A percentile compares a stretch with the other conserved stretches of the same genome.
Evolutionary conservation across 2,113 vertebrate genomes (phyloP).

Genomic region (Riparia riparia): DNA sequence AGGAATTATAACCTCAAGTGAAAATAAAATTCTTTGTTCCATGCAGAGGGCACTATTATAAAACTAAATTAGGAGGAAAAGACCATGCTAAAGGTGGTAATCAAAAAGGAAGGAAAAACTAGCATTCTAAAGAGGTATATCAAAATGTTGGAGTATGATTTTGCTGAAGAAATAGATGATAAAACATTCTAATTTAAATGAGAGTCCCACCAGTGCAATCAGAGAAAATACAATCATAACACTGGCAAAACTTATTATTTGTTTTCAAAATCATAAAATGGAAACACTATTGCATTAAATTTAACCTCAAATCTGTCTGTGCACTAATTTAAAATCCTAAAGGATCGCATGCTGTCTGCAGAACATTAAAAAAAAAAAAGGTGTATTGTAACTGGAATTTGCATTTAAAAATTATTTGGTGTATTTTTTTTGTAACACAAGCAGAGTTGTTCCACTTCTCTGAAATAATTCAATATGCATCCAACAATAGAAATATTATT

Average conservation of each 20-base stretch:
- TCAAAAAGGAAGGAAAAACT: too few relatives aligned
- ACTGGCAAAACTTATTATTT: neutral
- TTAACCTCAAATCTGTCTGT: neutral
- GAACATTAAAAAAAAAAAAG: neutral
- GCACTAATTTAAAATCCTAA: constrained; percentile 20
- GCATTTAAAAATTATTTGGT: neutral
- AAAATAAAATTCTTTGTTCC: neutral
- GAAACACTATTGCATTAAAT: neutral
- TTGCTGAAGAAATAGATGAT: neutral
- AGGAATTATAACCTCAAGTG: neutral
- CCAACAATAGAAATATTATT: neutral
- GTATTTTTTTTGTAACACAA: neutral
- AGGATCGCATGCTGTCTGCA: neutral
- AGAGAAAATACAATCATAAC: neutral
- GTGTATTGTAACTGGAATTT: neutral
- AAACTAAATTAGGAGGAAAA: neutral
- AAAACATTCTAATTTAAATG: neutral
- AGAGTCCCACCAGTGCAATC: neutral
- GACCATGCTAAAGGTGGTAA: too few relatives aligned
- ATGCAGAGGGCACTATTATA: neutral
- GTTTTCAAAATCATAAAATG: neutral
- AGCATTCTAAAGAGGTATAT: neutral
- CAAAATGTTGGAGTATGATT: neutral
- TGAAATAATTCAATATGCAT: constrained; percentile 9
- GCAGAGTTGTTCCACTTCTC: constrained; percentile 1